Base-by-base conservation (phyloP, 2,797 vertebrate genomes). In the Myotis myotis region DNA sequence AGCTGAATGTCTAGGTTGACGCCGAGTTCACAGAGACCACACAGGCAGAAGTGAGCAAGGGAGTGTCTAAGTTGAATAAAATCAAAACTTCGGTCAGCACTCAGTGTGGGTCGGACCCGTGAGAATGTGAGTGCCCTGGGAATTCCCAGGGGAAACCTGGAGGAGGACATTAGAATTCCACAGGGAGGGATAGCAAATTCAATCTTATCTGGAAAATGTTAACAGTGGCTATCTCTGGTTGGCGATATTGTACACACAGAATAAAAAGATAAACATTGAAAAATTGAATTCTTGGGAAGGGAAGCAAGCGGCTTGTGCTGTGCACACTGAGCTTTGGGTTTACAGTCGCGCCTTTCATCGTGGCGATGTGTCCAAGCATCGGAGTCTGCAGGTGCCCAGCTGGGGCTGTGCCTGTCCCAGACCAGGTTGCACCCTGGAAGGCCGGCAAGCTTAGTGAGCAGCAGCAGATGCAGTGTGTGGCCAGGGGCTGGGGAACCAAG, bases 141-240 rank as follows among this genome's bases (percentile, higher is more conserved):
- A 95, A 75, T 91, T 94, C 92, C 75, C 92, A 95, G 53, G 78
- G 87, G 81, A 94, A 89, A 79, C 38, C 30, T 70, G 70, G 75
- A 11, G 36, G 70, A 95, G 44, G 64, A 33, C 85, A 71, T 82
- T 19, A 74, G 68, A 78, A 89, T 96, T 82, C 93, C 55, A 13
- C 25, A 49, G 64, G 36, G 51, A 90, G 33, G 57, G 87, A 87
- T 72, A 86, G 30, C 62, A 97, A 71, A 94, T 79, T 95, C 74
- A 88, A 1, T 94, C 92, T 95, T 95, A 96, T 96, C 96, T 92
- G 80, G 90, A 95, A 93, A 96, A 97, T 92, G 91, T 91, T 91
- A 93, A 94, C 74, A 93, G 81, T 82, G 60, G 68, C 79, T 93
- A 85, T 96, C 91, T 94, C 80, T 87, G 72, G 17, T 70, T 41